Conservation (phyloP, 2,888 invertebrate species). For the Euzophera pinguis region DNA sequence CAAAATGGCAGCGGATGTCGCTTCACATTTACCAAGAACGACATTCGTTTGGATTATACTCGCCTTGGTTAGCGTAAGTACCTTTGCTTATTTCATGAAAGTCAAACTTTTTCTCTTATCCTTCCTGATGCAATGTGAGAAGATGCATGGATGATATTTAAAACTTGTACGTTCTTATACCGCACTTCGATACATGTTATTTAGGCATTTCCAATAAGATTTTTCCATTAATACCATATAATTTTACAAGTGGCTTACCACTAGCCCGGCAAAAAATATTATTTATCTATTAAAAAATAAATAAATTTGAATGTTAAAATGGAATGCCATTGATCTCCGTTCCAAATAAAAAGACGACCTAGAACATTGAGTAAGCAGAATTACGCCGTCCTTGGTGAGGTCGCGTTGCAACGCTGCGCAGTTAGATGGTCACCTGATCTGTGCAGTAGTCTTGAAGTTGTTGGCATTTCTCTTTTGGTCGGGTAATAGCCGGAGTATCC, state of each 20-base stretch:
- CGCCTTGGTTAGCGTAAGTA: slow-evolving; percentile 69
- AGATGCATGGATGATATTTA: too few species aligned
- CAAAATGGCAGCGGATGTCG: slow-evolving; percentile 67
- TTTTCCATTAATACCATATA: too few species aligned
- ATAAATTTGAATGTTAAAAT: slow-evolving; percentile 28
- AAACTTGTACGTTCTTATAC: too few species aligned
- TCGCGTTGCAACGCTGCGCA: slow-evolving; percentile 43
- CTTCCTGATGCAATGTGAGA: too few species aligned
- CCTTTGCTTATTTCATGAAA: not conserved
- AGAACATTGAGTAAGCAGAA: slow-evolving; percentile 68
- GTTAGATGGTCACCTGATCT: slow-evolving; percentile 20
- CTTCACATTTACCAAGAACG: slow-evolving; percentile 63
- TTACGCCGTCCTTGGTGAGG: slow-evolving; percentile 73
- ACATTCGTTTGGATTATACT: slow-evolving; percentile 63
- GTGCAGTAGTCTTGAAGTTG: slow-evolving; percentile 4
- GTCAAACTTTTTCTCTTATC: not conserved
- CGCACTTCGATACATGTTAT: too few species aligned
- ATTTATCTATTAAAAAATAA: slow-evolving; percentile 6
- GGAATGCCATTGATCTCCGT: slow-evolving; percentile 49
- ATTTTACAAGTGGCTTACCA: too few species aligned
- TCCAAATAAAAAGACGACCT: slow-evolving; percentile 59
- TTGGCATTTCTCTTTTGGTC: slow-evolving; percentile 44
- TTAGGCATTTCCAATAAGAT: too few species aligned
- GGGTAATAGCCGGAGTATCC: slow-evolving; percentile 52
- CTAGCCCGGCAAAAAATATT: too few species aligned